These are phyloP conservation scores for Pristionchus fissidentatus DNA, from an alignment of 2,888 invertebrate genomes.

Conservation along the genomic window DNA sequence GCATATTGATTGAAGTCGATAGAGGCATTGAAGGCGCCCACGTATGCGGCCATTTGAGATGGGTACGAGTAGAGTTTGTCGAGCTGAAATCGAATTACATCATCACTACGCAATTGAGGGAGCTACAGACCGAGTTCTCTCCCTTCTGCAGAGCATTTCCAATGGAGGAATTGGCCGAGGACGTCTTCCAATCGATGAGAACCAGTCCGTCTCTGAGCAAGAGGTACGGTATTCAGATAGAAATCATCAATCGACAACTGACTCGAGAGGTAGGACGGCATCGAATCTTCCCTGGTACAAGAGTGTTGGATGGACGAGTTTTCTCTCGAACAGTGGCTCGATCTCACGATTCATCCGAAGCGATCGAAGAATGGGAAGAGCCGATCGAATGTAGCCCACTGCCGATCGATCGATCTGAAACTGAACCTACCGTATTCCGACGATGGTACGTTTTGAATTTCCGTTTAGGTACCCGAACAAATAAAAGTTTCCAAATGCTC, in stretches of 20 bases:
- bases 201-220: constrained; percentile 51
- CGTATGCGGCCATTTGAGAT: constrained; percentile 58
- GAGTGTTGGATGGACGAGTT: constrained; percentile 50
- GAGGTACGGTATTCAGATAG: too few relatives aligned
- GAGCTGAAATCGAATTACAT: not conserved
- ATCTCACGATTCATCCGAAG: not conserved
- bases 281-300: constrained; percentile 58
- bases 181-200: constrained; percentile 61
- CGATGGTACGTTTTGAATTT: too few relatives aligned
- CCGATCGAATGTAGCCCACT: constrained; percentile 48
- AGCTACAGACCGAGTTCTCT: not conserved
- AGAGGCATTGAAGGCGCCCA: constrained; percentile 56
- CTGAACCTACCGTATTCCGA: too few relatives aligned
- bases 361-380: constrained; percentile 50
- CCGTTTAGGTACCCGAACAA: too few relatives aligned
- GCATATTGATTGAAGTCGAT: constrained; percentile 3
- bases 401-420: constrained; percentile 37
- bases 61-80: constrained; percentile 55
- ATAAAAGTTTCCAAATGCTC: too few relatives aligned
- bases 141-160: constrained; percentile 1
- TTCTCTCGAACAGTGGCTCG: not conserved
- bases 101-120: not conserved
- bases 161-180: constrained; percentile 50
- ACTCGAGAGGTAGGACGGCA: constrained; percentile 57
- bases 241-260: not conserved